Conservation (phyloP, 1,140 invertebrate species). For the Eueides isabella region DNA sequence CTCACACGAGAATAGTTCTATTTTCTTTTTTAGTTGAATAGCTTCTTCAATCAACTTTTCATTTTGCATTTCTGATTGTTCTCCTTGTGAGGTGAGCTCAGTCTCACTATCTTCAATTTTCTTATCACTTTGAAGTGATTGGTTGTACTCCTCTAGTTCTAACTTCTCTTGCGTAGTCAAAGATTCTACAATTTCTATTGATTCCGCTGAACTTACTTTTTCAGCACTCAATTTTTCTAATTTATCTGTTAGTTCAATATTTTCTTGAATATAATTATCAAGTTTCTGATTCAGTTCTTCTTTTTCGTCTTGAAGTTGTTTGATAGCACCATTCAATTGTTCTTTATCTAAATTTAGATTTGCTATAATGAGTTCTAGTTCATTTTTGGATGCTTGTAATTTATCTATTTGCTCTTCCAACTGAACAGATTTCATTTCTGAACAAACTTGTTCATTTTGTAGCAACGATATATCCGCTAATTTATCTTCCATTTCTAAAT, state of each 20-base stretch:
- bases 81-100: constrained; percentile 44
- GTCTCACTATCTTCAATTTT: constrained; percentile 48
- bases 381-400: constrained; percentile 77
- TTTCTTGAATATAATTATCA: constrained; percentile 85
- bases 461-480: constrained; percentile 82
- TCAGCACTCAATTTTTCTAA: constrained; percentile 86
- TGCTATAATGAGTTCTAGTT: constrained; percentile 82
- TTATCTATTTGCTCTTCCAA: constrained; percentile 86
- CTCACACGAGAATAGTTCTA: constrained; percentile 86
- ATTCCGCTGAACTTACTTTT: constrained; percentile 86
- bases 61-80: constrained; percentile 51
- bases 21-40: constrained; percentile 85
- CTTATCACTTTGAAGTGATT: constrained; percentile 56
- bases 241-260: constrained; percentile 86
- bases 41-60: constrained; percentile 82
- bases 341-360: constrained; percentile 82
- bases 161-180: constrained; percentile 85
- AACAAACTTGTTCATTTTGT: constrained; percentile 84
- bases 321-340: constrained; percentile 79
- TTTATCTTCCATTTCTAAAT: constrained; percentile 84
- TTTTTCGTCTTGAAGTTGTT: constrained; percentile 83
- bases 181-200: constrained; percentile 87
- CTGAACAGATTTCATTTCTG: constrained; percentile 88
- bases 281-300: constrained; percentile 83
- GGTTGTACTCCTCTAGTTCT: constrained; percentile 82